A percentile compares a stretch with the other conserved stretches of the same genome.
Evolutionary conservation across 64 coral and sea anemone genomes (phyloP).

Genomic region (Acropora tenuis): DNA sequence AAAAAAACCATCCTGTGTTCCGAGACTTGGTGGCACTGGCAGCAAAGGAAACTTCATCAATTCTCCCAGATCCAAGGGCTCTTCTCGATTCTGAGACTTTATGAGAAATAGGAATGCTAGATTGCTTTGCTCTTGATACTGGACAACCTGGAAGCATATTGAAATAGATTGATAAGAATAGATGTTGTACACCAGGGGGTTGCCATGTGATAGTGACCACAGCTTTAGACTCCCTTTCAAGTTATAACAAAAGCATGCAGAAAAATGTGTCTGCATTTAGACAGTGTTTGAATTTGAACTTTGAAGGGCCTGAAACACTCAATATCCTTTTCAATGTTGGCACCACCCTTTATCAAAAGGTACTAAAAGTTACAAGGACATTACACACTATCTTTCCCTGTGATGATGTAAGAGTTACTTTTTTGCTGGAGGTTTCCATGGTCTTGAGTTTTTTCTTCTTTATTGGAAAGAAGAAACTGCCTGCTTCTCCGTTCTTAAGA

Average conservation of each 20-base stretch:
- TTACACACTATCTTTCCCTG: constrained; percentile 10
- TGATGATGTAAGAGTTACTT: not conserved
- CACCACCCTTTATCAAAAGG: too few relatives aligned
- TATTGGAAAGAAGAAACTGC: constrained; percentile 1
- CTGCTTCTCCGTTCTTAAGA: not conserved
- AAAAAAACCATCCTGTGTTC: too few relatives aligned
- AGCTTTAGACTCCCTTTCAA: too few relatives aligned
- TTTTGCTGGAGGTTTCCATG: constrained; percentile 15
- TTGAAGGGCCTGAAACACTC: too few relatives aligned
- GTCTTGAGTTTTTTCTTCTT: constrained; percentile 27
- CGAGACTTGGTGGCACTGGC: not conserved
- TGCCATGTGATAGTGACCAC: too few relatives aligned
- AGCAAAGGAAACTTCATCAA: constrained; percentile 51
- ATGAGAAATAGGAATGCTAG: constrained; percentile 51
- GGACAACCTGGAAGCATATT: not conserved
- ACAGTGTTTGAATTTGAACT: too few relatives aligned
- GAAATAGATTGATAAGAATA: too few relatives aligned
- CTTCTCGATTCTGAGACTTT: constrained; percentile 48
- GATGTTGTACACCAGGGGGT: too few relatives aligned
- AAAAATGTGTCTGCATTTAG: too few relatives aligned
- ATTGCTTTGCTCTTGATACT: constrained; percentile 41
- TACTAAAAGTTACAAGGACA: not conserved
- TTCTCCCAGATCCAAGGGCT: constrained; percentile 36
- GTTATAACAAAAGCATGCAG: too few relatives aligned
- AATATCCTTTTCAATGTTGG: too few relatives aligned